Evolutionary conservation across 1,140 invertebrate genomes (phyloP).

Genomic region (Meloidogyne exigua): DNA sequence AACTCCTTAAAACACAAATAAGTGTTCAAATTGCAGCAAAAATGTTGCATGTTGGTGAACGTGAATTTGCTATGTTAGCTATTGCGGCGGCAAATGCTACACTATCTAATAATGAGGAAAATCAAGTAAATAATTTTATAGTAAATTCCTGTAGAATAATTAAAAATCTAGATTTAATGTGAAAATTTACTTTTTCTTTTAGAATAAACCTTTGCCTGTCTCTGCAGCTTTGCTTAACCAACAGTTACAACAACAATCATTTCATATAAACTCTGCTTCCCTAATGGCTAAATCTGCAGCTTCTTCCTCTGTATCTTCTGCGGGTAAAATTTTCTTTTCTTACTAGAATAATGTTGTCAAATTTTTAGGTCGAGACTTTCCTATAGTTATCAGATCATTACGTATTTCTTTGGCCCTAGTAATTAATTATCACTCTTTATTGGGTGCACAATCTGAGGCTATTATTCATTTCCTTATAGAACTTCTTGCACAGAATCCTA

Average conservation of each 20-base stretch:
- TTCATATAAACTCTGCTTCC: neutral
- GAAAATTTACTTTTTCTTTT: too few relatives aligned
- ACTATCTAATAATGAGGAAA: neutral
- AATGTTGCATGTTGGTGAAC: conserved; percentile 86
- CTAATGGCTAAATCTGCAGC: neutral
- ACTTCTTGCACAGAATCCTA: conserved; percentile 88
- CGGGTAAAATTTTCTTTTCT: neutral
- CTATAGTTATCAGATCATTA: conserved; percentile 88
- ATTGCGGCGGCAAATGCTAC: conserved; percentile 2
- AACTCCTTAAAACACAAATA: conserved; percentile 89
- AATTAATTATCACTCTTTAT: conserved; percentile 84
- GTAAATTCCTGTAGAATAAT: too few relatives aligned
- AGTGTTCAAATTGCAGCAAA: conserved; percentile 90
- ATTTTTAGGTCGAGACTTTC: conserved; percentile 71
- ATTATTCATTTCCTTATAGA: conserved; percentile 93
- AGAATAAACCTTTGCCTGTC: conserved; percentile 11
- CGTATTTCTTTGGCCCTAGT: conserved; percentile 87
- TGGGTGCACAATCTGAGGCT: conserved; percentile 96
- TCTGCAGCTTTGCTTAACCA: conserved; percentile 18
- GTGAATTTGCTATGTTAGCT: conserved; percentile 66
- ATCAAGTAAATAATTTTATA: neutral
- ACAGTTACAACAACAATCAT: conserved; percentile 14
- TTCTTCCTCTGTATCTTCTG: neutral
- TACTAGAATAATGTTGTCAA: too few relatives aligned
- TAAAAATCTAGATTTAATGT: too few relatives aligned